A percentile compares a stretch with the other conserved stretches of the same genome.
phyloP scores from a whole-genome alignment of 2,113 vertebrate genomes.

The Camelus bactrianus region DNA sequence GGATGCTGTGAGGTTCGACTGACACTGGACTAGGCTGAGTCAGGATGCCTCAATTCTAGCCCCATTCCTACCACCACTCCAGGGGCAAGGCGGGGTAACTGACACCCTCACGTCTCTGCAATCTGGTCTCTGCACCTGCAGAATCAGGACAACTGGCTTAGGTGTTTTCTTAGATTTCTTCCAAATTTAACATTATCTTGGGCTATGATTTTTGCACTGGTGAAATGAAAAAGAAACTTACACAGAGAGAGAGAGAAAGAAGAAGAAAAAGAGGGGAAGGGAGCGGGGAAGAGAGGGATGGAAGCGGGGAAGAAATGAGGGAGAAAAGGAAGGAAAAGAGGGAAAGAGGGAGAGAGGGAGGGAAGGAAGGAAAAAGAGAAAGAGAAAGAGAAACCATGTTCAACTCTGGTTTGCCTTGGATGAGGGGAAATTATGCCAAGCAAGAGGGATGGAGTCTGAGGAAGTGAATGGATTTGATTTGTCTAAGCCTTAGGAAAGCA shows the following conservation, averaged over 20 bases:
- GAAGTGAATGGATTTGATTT: slow-evolving; percentile 76
- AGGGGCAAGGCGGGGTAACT: background rate
- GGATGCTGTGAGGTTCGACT: background rate
- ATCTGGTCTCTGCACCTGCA: background rate
- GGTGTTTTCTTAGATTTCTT: background rate
- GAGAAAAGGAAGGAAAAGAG: too few relatives aligned
- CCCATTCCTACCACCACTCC: background rate
- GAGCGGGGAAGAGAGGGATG: background rate
- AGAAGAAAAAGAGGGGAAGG: too few relatives aligned
- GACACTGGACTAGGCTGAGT: background rate
- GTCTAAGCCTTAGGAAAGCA: slow-evolving; percentile 82
- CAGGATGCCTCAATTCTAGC: background rate
- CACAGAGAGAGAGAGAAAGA: background rate
- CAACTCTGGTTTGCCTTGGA: slow-evolving; percentile 14
- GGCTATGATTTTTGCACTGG: background rate
- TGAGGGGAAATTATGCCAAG: slow-evolving; percentile 49
- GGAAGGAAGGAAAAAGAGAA: background rate
- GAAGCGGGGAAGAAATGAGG: background rate
- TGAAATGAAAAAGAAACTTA: background rate
- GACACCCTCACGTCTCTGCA: too few relatives aligned
- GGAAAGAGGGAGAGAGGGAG: too few relatives aligned
- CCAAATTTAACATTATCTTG: background rate
- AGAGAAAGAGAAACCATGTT: background rate
- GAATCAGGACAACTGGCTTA: background rate
- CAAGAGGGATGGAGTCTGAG: slow-evolving; percentile 47